These are phyloP conservation scores for Netelia virgata DNA, from an alignment of 2,888 invertebrate species.

Conservation along the genomic window DNA sequence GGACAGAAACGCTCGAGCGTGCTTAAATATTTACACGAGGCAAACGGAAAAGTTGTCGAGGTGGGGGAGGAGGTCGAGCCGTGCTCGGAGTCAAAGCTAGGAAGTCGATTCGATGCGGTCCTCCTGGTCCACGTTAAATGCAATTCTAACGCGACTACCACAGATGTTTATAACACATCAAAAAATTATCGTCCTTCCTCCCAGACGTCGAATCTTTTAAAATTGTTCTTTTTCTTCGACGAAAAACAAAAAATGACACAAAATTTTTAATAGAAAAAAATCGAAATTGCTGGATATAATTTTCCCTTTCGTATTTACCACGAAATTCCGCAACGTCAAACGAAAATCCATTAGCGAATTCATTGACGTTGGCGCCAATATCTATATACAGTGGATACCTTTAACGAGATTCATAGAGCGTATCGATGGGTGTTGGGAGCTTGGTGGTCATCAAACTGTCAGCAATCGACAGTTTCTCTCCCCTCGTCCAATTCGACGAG, in stretches of 20 bases:
- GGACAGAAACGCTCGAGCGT: constrained; percentile 60
- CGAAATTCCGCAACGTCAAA: background rate
- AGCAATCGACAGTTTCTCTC: constrained; percentile 33
- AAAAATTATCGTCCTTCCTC: too few species aligned
- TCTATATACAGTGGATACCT: constrained; percentile 7
- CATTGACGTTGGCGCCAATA: background rate
- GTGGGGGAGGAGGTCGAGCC: background rate
- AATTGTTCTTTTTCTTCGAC: too few species aligned
- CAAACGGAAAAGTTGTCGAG: constrained; percentile 74
- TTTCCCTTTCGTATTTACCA: constrained; percentile 2
- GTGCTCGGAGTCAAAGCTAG: background rate
- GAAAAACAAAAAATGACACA: background rate
- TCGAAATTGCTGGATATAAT: background rate
- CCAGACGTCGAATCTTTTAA: too few species aligned
- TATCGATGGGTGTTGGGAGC: constrained; percentile 36
- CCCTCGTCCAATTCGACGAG: background rate
- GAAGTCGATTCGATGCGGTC: too few species aligned
- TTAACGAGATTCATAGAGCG: constrained; percentile 45
- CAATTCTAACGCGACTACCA: too few species aligned
- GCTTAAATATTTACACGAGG: constrained; percentile 76
- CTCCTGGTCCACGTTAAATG: too few species aligned
- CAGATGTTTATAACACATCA: too few species aligned
- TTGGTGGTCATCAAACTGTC: constrained; percentile 55
- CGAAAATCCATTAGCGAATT: constrained; percentile 37
- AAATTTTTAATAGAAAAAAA: background rate